phyloP scores from a whole-genome alignment of 1,140 invertebrate genomes.

The Phthorimaea operculella region DNA sequence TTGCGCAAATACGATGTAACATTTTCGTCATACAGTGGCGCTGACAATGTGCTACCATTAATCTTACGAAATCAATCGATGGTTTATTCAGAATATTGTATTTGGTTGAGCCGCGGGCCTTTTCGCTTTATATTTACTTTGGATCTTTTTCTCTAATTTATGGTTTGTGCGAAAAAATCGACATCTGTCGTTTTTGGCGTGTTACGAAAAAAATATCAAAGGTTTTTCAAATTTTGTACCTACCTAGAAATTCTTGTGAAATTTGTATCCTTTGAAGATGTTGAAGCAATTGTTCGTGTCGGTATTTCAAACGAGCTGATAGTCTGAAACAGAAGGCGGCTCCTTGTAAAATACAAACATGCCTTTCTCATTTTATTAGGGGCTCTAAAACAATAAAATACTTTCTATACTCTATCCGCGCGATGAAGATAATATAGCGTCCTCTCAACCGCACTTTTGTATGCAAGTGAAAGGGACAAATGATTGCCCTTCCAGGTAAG shows the following conservation, averaged over 20 bases:
- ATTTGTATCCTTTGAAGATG: not conserved
- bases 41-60: constrained; percentile 66
- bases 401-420: too few relatives aligned
- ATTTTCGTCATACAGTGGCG: constrained; percentile 57
- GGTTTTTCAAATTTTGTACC: not conserved
- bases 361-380: constrained; percentile 29
- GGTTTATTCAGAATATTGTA: constrained; percentile 67
- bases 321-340: constrained; percentile 36
- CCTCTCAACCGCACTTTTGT: too few relatives aligned
- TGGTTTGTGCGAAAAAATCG: constrained; percentile 36
- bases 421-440: too few relatives aligned
- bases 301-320: constrained; percentile 20
- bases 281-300: not conserved
- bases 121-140: constrained; percentile 60
- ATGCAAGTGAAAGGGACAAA: too few relatives aligned
- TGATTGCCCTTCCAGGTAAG: too few relatives aligned
- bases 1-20: constrained; percentile 34
- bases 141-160: constrained; percentile 60
- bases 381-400: constrained; percentile 44
- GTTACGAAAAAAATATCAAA: constrained; percentile 3
- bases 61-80: constrained; percentile 67
- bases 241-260: not conserved
- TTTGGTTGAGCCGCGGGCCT: constrained; percentile 59
- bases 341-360: constrained; percentile 33
- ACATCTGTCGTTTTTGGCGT: constrained; percentile 45